A percentile compares a stretch with the other conserved stretches of the same genome.
These are phyloP conservation scores for Parochlus steinenii DNA, from an alignment of 2,888 invertebrate genomes.

Conservation along the genomic window DNA sequence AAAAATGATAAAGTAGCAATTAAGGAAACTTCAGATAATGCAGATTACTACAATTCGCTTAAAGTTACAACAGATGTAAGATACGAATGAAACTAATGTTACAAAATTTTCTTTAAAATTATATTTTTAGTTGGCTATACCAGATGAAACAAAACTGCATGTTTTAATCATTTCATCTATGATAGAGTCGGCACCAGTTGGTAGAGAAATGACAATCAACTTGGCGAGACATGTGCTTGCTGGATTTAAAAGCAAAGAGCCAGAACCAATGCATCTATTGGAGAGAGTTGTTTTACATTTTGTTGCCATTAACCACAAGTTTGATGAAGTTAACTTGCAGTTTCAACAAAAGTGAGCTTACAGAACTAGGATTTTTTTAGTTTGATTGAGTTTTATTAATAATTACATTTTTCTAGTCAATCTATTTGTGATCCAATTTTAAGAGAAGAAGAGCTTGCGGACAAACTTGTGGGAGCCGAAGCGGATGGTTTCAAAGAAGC, in stretches of 20 bases:
- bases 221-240: constrained; percentile 64
- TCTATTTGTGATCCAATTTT: constrained; percentile 26
- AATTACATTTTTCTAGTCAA: constrained; percentile 17
- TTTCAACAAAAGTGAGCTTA: constrained; percentile 23
- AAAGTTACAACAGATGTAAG: constrained; percentile 56
- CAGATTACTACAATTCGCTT: constrained; percentile 48
- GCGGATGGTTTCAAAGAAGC: constrained; percentile 24
- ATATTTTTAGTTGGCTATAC: constrained; percentile 46
- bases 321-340: constrained; percentile 19
- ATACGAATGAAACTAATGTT: constrained; percentile 3
- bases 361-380: background rate
- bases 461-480: constrained; percentile 36
- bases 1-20: constrained; percentile 48
- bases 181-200: constrained; percentile 64
- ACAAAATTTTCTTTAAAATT: constrained; percentile 6
- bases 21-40: constrained; percentile 50
- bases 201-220: constrained; percentile 68
- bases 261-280: constrained; percentile 43
- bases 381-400: background rate
- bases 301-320: constrained; percentile 39
- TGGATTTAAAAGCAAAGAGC: constrained; percentile 52
- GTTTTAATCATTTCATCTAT: constrained; percentile 71
- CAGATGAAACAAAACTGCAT: constrained; percentile 68
- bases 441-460: constrained; percentile 45
- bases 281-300: constrained; percentile 61